Conservation (phyloP, 2,113 vertebrate species). For the Hemichromis elongatus region DNA sequence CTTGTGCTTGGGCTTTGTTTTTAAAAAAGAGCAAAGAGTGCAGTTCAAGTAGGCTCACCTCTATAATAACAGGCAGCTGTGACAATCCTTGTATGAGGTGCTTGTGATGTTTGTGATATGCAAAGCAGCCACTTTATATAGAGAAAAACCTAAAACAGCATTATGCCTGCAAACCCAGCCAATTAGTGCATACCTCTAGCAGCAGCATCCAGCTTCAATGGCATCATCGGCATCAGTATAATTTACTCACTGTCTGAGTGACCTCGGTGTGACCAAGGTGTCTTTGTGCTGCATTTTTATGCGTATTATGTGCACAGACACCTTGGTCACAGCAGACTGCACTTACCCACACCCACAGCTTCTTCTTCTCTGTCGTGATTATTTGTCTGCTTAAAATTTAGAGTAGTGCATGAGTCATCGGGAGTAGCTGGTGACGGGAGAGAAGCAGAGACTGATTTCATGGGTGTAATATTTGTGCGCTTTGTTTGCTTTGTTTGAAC, state of each 20-base stretch:
- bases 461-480: not conserved
- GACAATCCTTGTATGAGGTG: not conserved
- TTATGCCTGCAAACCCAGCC: not conserved
- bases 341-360: not conserved
- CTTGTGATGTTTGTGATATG: not conserved
- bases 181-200: not conserved
- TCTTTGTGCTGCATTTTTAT: not conserved
- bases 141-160: not conserved
- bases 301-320: not conserved
- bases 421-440: not conserved
- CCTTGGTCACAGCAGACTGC: not conserved
- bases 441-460: not conserved
- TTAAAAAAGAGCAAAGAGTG: not conserved
- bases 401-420: slow-evolving; percentile 8
- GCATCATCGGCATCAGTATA: not conserved
- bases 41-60: not conserved
- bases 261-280: not conserved
- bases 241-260: not conserved
- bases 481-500: not conserved
- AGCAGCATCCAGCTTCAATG: not conserved
- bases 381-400: not conserved
- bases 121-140: not conserved
- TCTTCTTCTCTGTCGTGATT: not conserved
- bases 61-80: not conserved
- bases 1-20: not conserved